Percentiles rank a stretch among this genome's conserved stretches.
These are phyloP conservation scores for Antechinus stuartii DNA, from an alignment of 2,113 vertebrate species.

Conservation along the genomic window DNA sequence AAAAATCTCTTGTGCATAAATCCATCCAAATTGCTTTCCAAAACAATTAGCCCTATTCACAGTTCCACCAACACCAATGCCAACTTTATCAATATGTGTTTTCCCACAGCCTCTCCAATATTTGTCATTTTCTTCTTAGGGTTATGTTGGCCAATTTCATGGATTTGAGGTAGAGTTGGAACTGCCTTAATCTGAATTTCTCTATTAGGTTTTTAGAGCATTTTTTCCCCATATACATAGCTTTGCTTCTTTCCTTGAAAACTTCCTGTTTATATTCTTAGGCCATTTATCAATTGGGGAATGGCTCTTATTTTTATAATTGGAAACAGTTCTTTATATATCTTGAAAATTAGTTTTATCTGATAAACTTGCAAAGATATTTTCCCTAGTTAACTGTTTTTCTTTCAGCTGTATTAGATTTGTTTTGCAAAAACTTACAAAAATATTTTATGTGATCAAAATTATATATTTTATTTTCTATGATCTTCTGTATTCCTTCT, in stretches of 20 bases:
- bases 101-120: background rate
- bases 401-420: background rate
- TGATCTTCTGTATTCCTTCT: background rate
- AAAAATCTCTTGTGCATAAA: background rate
- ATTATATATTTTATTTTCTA: background rate
- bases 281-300: background rate
- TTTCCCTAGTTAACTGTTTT: background rate
- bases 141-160: background rate
- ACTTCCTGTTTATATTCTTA: background rate
- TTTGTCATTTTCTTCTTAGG: background rate
- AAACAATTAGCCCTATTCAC: background rate
- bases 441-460: background rate
- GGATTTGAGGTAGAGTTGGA: background rate
- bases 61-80: background rate
- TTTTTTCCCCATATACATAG: background rate
- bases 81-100: background rate
- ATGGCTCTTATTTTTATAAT: background rate
- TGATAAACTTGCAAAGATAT: background rate
- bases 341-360: background rate
- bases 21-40: background rate
- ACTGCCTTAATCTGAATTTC: background rate
- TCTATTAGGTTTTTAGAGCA: background rate
- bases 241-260: background rate
- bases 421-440: background rate
- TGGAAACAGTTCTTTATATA: background rate